Evolutionary conservation across 2,797 vertebrate genomes (phyloP).

Genomic region (Morus bassanus): DNA sequence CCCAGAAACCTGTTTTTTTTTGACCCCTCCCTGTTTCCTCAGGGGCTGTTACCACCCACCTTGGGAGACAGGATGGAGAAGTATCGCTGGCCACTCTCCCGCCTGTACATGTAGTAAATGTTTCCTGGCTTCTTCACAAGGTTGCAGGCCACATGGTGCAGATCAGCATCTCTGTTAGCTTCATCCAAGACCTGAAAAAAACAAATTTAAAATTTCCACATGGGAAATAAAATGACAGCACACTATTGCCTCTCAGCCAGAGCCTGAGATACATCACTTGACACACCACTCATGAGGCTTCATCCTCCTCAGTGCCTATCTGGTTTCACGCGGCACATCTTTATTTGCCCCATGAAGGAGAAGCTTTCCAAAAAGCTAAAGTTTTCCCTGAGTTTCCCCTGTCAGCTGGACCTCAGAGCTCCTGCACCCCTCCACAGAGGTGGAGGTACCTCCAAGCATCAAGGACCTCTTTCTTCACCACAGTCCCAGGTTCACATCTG

Average conservation of each 20-base stretch:
- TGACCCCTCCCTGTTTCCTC: background rate
- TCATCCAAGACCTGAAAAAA: conserved; percentile 87
- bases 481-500: background rate
- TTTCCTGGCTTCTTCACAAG: conserved; percentile 94
- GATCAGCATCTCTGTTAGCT: conserved; percentile 87
- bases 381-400: background rate
- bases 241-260: background rate
- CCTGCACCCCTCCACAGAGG: background rate
- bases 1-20: background rate
- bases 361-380: background rate
- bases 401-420: background rate
- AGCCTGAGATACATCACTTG: background rate
- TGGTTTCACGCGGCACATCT: background rate
- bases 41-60: conserved; percentile 70
- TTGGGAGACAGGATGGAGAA: conserved; percentile 94
- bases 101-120: conserved; percentile 89
- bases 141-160: conserved; percentile 93
- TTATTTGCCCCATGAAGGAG: background rate
- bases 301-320: rapidly evolving
- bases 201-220: background rate
- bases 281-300: background rate
- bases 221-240: background rate
- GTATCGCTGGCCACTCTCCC: conserved; percentile 89
- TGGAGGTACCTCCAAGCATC: background rate
- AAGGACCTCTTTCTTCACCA: background rate